Base-by-base conservation (phyloP, 2,113 vertebrate genomes). In the Zosterops pallidus region DNA sequence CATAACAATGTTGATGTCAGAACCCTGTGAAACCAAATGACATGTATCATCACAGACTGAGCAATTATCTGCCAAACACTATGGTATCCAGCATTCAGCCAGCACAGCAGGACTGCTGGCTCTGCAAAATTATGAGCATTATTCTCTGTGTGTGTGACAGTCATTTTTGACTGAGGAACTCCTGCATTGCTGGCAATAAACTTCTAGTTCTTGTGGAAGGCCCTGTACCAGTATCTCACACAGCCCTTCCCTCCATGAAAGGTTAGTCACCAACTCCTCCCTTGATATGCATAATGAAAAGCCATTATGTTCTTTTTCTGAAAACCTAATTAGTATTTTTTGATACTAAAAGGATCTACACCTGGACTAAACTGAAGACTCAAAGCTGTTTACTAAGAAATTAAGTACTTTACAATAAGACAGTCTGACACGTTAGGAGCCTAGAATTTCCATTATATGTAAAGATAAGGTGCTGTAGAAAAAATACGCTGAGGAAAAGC, bases 1-100 rank as follows among this genome's bases (percentile, higher is more conserved):
- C 65, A 69, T 93, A 86, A 90, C 85, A 92, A 86, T 57, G 76
- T 25, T 77, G 92, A 92, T 88, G 76, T 95, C 83, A 93, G 68
- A 78, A 84, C 86, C 60, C 53, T 90, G 64, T 75, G 83, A 88
- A 67, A 50, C 28, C 68, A 81, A 88, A 52, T 75, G 68, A 81
- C 92, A 81, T 1, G 37, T 90, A 90, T 78, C 85, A 68, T 56
- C 79, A 87, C 64, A 84, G 76, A 82, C 60, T n/a, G 52, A 90
- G 76, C 41, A 47, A 88, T 86, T 92, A 92, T 82, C 76, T 94
- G 86, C 53, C 90, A 92, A 37, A 47, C 47, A 53, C 68, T 63
- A 37, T 0, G 53, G 52, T 37, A 82, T 20, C 64, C 71, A 93
- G 87, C 68, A 63, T 56, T 90, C 79, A 92, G 78, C 42, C 15